Evolutionary conservation across 2,113 vertebrate species (phyloP).

Genomic region (Apteryx owenii): DNA sequence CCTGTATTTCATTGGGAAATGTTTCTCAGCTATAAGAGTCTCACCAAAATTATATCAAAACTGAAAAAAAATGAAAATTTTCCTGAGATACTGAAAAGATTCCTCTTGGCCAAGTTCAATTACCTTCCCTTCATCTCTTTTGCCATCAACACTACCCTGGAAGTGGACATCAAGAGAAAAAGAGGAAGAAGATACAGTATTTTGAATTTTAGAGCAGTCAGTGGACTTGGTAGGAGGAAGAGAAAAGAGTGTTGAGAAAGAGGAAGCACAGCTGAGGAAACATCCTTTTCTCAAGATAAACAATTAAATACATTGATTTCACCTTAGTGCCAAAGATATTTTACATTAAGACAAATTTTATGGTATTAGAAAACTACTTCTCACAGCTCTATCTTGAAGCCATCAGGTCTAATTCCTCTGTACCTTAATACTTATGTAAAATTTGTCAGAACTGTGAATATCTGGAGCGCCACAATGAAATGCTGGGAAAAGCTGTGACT

Average conservation of each 20-base stretch:
- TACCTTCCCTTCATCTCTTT: background rate
- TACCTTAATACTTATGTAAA: background rate
- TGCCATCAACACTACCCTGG: background rate
- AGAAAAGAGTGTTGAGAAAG: background rate
- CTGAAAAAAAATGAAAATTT: background rate
- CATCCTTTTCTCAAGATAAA: background rate
- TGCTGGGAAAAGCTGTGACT: background rate
- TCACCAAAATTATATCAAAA: background rate
- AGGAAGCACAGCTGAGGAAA: background rate
- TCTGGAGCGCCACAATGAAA: background rate
- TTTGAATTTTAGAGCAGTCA: background rate
- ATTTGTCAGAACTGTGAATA: background rate
- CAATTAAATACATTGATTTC: background rate
- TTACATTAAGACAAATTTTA: background rate
- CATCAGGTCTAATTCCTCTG: background rate
- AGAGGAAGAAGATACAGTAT: background rate
- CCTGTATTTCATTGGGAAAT: background rate
- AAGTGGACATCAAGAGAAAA: background rate
- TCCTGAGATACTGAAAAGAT: background rate
- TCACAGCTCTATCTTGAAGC: background rate
- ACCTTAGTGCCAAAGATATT: background rate
- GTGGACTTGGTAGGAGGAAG: background rate
- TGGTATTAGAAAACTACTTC: background rate
- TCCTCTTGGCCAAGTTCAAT: background rate
- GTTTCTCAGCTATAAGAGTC: background rate